phyloP scores from a whole-genome alignment of 2,888 invertebrate species.

The Thumatha senex region DNA sequence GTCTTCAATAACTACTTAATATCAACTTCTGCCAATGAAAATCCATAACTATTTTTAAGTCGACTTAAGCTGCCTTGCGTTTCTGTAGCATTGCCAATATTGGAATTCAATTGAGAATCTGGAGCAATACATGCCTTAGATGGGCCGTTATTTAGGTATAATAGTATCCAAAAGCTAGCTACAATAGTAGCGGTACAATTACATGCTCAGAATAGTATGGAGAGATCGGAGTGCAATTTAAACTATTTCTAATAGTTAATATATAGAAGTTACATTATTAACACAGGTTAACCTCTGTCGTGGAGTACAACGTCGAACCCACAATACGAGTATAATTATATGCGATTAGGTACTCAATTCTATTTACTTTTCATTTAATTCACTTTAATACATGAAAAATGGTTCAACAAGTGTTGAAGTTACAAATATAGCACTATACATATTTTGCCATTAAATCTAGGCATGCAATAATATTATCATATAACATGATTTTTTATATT shows the following conservation, averaged over 20 bases:
- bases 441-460: no score
- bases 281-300: no score
- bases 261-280: no score
- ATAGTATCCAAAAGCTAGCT: conserved; percentile 1
- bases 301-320: no score
- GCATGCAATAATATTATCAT: no score
- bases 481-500: no score
- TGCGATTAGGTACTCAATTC: no score
- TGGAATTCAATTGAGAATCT: conserved; percentile 51
- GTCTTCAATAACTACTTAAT: conserved; percentile 2
- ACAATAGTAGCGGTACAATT: neutral
- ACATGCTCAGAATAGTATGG: neutral
- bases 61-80: conserved; percentile 27
- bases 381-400: no score
- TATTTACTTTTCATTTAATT: no score
- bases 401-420: no score
- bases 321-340: no score
- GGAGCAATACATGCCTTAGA: conserved; percentile 38
- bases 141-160: conserved; percentile 38
- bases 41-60: conserved; percentile 29
- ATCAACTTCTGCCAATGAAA: conserved; percentile 29
- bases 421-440: no score
- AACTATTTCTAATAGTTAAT: neutral
- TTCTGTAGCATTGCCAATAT: conserved; percentile 48
- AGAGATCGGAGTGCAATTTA: neutral